A percentile compares a stretch with the other conserved stretches of the same genome.
Evolutionary conservation across 2,888 invertebrate species (phyloP).

Genomic region (Pandemis cinnamomeana): DNA sequence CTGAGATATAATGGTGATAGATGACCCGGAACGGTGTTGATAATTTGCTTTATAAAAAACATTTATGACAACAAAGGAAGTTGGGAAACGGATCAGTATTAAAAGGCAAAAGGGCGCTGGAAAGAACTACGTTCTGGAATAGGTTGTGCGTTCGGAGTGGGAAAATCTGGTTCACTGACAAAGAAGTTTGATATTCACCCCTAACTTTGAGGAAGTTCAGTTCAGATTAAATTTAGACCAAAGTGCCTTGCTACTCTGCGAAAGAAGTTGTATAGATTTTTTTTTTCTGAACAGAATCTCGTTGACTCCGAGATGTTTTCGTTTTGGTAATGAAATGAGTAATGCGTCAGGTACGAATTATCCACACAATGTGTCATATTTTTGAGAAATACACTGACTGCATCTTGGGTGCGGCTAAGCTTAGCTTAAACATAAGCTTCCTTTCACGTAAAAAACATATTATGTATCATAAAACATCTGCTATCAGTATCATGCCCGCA

Average conservation of each 20-base stretch:
- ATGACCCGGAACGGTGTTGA: conserved; percentile 9
- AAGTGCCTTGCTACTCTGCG: not conserved
- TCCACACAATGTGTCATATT: too few species aligned
- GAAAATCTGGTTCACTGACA: not conserved
- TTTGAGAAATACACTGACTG: not conserved
- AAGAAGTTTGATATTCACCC: not conserved
- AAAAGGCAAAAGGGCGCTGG: not conserved
- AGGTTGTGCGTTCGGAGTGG: not conserved
- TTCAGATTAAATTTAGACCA: not conserved
- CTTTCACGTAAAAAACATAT: not conserved
- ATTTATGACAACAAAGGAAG: conserved; percentile 10
- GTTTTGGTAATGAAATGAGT: too few species aligned
- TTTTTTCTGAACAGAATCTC: not conserved
- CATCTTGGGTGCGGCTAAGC: not conserved
- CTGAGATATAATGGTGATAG: conserved; percentile 11
- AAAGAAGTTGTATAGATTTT: not conserved
- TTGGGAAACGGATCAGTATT: not conserved
- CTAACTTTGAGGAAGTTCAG: not conserved
- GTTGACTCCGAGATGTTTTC: not conserved
- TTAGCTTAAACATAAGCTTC: not conserved
- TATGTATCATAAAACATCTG: not conserved
- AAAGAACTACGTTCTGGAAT: not conserved
- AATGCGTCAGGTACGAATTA: too few species aligned
- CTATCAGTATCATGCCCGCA: not conserved
- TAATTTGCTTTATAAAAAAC: conserved; percentile 8